phyloP scores from a whole-genome alignment of 2,888 invertebrate genomes.

The Caenorhabditis japonica region DNA sequence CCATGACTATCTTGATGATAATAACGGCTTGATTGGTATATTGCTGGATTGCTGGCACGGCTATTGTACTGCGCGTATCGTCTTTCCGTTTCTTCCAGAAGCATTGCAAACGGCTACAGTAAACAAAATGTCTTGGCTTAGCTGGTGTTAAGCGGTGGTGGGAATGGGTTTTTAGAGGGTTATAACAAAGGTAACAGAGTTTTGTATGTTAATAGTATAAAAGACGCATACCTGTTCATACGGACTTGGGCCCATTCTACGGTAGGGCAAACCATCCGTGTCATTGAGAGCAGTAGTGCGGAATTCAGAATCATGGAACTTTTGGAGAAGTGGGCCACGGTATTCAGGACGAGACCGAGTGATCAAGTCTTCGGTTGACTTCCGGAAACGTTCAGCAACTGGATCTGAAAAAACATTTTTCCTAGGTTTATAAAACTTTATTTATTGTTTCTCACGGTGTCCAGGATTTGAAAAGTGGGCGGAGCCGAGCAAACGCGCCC shows the following conservation, averaged over 20 bases:
- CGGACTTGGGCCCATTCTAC: constrained; percentile 60
- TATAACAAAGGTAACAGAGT: constrained; percentile 5
- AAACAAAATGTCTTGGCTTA: constrained; percentile 27
- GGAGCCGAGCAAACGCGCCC: no score
- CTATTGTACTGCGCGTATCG: constrained; percentile 72
- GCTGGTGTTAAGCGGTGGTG: constrained; percentile 2
- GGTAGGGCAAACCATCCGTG: constrained; percentile 60
- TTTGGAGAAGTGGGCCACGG: constrained; percentile 76
- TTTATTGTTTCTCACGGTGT: no score
- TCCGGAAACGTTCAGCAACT: constrained; percentile 64
- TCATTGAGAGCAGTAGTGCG: constrained; percentile 54
- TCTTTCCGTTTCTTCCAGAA: constrained; percentile 74
- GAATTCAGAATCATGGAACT: constrained; percentile 75
- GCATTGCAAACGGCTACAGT: constrained; percentile 74
- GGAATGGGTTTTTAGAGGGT: neutral
- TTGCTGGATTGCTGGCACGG: constrained; percentile 66
- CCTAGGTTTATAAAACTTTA: no score
- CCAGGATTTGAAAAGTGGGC: no score
- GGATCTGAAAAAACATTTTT: constrained; percentile 53
- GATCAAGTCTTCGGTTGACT: constrained; percentile 71
- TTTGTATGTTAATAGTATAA: neutral
- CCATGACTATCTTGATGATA: constrained; percentile 49
- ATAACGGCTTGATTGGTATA: constrained; percentile 60
- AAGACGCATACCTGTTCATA: constrained; percentile 71
- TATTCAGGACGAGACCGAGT: constrained; percentile 64